Evolutionary conservation across 2,113 vertebrate genomes (phyloP), one percentile per base, ranked within the genome.

Genomic region (Myiopsitta monachus): DNA sequence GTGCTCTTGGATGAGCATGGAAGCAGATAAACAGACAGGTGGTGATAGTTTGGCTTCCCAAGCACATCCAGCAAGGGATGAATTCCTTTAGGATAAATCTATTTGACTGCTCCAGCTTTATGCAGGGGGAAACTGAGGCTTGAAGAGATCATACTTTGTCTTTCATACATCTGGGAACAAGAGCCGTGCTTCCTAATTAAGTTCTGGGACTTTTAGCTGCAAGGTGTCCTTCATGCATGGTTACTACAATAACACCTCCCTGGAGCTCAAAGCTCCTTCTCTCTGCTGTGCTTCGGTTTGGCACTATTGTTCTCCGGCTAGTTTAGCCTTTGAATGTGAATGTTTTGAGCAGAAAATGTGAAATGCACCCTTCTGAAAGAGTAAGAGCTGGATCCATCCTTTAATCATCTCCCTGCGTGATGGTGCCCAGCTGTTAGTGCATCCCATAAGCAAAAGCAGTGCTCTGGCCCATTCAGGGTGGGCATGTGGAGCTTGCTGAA

Each of bases 121-220:
- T 3, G 2, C 24, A 4, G 5, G 18, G 92, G 68, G 94, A 93
- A 95, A 95, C 87, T 85, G 93, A 96, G 93, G 84, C 84, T 57
- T 76, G 67, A 26, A 19, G 18, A 63, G 22, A n/a, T 62, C 24
- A 1, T 47, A 18, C 26, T 73, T 80, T 54, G 54, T 57, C 75
- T 74, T 61, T 55, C 31, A 36, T 77, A 38, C 44, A n/a, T 33
- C 9, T 0, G 0, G 57, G 74, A 94, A 41, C 27, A 44, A 28
- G 73, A 88, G 30, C 68, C 70, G 12, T 88, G 39, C 51, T 39
- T 83, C 31, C 68, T 78, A 83, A 90, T 88, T 90, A 82, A 74
- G 19, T 51, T 87, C 23, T 73, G 83, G 30, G 64, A 69, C 78
- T 95, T 81, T 27, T 3, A 92, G 79, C 83, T 94, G 7, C 46